Percentiles rank a stretch among this genome's conserved stretches.
Conservation (phyloP, 2,797 vertebrate genomes). For the Picus viridis region DNA sequence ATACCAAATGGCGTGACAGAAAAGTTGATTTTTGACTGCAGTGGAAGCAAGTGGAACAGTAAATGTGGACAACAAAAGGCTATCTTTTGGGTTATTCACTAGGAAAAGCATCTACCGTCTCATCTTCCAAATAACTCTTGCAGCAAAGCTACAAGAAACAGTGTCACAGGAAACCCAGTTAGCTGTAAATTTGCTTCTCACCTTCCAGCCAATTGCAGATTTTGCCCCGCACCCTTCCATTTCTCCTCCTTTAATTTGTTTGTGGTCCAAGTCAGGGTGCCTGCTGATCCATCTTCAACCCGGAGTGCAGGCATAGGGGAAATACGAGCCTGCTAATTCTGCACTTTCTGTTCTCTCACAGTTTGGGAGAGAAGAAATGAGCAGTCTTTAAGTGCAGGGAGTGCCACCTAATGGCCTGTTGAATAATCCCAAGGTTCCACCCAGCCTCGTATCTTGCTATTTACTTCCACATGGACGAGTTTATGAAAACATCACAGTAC, state of each 20-base stretch:
- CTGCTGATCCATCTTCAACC: not conserved
- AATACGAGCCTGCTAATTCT: not conserved
- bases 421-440: not conserved
- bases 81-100: not conserved
- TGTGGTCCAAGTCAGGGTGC: not conserved
- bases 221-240: rapidly evolving
- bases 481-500: rapidly evolving
- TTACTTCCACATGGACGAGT: rapidly evolving
- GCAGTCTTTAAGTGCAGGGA: not conserved
- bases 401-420: constrained; percentile 14
- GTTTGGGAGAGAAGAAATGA: too few relatives aligned
- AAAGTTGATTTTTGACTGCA: not conserved
- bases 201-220: not conserved
- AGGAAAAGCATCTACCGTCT: not conserved
- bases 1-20: not conserved
- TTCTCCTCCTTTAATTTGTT: not conserved
- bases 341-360: too few relatives aligned
- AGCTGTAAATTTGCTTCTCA: not conserved
- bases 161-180: not conserved
- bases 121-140: not conserved
- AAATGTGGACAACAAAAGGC: not conserved
- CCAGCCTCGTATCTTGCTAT: rapidly evolving
- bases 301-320: not conserved
- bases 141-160: not conserved
- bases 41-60: rapidly evolving